Conservation (phyloP, 2,113 vertebrate species). For the Pseudopodoces humilis region DNA sequence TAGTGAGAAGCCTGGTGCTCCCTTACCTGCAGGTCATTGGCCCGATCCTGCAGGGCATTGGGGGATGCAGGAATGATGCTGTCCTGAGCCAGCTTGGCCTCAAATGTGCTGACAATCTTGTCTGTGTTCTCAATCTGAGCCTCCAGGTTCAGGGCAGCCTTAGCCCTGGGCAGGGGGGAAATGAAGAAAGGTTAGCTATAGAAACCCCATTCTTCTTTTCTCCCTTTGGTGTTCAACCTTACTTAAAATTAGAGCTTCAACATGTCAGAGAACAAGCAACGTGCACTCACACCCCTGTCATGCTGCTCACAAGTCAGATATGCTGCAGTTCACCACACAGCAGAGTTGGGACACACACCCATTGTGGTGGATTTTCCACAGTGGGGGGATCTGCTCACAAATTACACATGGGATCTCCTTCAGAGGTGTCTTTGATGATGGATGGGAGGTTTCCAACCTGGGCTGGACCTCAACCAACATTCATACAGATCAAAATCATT, state of each 20-base stretch:
- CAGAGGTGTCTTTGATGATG: neutral
- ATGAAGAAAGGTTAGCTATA: neutral
- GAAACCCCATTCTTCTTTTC: neutral
- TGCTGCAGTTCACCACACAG: neutral
- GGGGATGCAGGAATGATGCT: conserved; percentile 75
- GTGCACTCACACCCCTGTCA: neutral
- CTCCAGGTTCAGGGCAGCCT: conserved; percentile 87
- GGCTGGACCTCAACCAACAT: neutral
- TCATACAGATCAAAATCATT: neutral
- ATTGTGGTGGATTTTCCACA: neutral
- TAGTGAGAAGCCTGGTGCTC: neutral
- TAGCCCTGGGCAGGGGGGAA: conserved; percentile 73
- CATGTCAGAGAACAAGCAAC: neutral
- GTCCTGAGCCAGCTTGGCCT: conserved; percentile 83
- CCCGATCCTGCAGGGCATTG: conserved; percentile 76
- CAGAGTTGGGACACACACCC: neutral
- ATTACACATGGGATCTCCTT: neutral
- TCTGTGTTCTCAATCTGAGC: conserved; percentile 85
- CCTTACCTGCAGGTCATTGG: conserved; percentile 82
- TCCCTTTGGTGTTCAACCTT: neutral
- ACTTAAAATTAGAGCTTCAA: neutral
- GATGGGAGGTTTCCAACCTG: neutral
- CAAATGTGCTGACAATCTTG: conserved; percentile 81
- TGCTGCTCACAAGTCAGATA: neutral
- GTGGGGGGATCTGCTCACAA: neutral